Evolutionary conservation across 1,140 invertebrate genomes (phyloP).

Genomic region (Lordiphosa collinella): DNA sequence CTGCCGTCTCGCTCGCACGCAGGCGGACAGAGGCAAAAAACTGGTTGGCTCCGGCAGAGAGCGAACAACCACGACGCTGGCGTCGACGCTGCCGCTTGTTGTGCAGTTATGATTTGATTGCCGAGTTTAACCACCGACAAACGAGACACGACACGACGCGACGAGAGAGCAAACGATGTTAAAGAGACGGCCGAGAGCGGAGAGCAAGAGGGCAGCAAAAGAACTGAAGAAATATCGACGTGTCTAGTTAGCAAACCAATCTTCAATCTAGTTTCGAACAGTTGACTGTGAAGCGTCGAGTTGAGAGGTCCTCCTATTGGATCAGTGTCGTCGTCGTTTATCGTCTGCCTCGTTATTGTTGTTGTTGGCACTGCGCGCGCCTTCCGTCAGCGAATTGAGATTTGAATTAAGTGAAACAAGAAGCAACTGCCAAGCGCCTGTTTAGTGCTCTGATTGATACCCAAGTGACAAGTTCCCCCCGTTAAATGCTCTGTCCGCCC

Average conservation of each 20-base stretch:
- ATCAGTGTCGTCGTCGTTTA: conserved; percentile 54
- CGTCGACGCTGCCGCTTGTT: conserved; percentile 35
- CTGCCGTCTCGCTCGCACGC: conserved; percentile 12
- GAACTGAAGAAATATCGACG: conserved; percentile 79
- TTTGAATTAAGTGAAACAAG: conserved; percentile 15
- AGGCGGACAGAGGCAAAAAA: conserved; percentile 10
- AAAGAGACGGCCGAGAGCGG: conserved; percentile 42
- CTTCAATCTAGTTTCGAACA: conserved; percentile 80
- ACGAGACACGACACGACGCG: conserved; percentile 60
- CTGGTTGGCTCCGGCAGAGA: conserved; percentile 43
- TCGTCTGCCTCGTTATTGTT: conserved; percentile 24
- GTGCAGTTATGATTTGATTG: conserved; percentile 76
- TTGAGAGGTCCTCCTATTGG: conserved; percentile 75
- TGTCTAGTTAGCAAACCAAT: conserved; percentile 80
- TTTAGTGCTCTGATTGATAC: conserved; percentile 32
- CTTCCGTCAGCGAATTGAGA: not conserved
- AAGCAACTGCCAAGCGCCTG: conserved; percentile 12
- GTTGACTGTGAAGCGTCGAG: conserved; percentile 78
- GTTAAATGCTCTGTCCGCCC: conserved; percentile 78
- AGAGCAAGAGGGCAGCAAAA: conserved; percentile 54
- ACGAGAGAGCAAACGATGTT: conserved; percentile 47
- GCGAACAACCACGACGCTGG: conserved; percentile 17
- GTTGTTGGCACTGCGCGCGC: not conserved
- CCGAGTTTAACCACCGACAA: conserved; percentile 75
- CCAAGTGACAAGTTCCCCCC: conserved; percentile 19